phyloP scores from a whole-genome alignment of 2,113 vertebrate species.

The Chionodraco myersi region DNA sequence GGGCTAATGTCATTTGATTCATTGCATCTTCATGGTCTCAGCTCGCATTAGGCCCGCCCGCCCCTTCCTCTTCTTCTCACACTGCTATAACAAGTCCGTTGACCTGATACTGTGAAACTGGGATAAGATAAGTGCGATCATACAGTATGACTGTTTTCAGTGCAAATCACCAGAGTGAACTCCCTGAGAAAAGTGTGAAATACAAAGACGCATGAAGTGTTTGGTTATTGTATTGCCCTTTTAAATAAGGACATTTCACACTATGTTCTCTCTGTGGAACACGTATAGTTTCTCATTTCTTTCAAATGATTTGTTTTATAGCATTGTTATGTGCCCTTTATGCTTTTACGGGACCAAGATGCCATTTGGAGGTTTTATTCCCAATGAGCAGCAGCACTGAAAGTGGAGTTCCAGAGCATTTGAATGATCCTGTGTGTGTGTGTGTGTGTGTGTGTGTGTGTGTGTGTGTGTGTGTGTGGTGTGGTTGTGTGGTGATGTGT shows the following conservation, averaged over 20 bases:
- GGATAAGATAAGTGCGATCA: constrained; percentile 9
- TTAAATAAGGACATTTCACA: constrained; percentile 22
- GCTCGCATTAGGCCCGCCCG: constrained; percentile 9
- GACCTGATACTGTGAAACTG: background rate
- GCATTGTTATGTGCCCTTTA: background rate
- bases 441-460: background rate
- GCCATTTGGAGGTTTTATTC: background rate
- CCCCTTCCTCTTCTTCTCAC: constrained; percentile 12
- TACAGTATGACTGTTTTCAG: constrained; percentile 10
- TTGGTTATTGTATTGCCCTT: constrained; percentile 8
- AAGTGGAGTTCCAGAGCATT: background rate
- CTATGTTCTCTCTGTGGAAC: constrained; percentile 18
- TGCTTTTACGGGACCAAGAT: background rate
- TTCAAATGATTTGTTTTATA: background rate
- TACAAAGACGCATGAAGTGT: constrained; percentile 7
- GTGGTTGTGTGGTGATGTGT: too few relatives aligned
- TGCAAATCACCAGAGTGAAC: constrained; percentile 17
- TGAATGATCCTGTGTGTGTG: background rate
- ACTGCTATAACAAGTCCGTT: background rate
- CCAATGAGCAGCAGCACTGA: background rate
- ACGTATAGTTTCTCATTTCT: background rate
- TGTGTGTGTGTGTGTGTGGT: too few relatives aligned
- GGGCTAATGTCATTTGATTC: constrained; percentile 55
- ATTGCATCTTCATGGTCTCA: constrained; percentile 25
- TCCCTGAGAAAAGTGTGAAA: constrained; percentile 26